These are phyloP conservation scores for Carposina sasakii DNA, from an alignment of 1,140 invertebrate species.

Conservation along the genomic window DNA sequence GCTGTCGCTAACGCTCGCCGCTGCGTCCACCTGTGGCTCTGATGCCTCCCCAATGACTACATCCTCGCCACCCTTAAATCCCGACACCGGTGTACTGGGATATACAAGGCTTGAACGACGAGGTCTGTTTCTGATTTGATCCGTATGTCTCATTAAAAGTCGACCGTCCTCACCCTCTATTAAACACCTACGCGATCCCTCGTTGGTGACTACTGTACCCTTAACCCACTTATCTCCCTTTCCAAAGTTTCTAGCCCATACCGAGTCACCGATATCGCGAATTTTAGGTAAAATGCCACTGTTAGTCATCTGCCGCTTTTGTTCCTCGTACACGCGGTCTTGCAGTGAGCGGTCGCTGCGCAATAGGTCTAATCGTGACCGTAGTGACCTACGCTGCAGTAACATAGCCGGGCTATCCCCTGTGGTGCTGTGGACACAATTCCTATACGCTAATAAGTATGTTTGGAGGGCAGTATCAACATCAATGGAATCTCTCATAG, in stretches of 20 bases:
- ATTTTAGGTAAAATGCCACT: background rate
- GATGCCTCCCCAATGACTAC: background rate
- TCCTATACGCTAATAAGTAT: too few relatives aligned
- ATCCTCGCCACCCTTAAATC: background rate
- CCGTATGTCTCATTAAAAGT: constrained; percentile 1
- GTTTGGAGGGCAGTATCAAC: too few relatives aligned
- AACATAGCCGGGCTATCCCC: too few relatives aligned
- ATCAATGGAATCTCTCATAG: too few relatives aligned
- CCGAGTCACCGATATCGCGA: background rate
- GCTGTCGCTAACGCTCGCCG: background rate
- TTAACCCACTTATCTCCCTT: background rate
- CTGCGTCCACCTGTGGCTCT: background rate
- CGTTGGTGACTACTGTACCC: background rate
- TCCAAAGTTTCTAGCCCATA: background rate
- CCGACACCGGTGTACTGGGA: background rate
- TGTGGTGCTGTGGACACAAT: too few relatives aligned
- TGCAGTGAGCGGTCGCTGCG: too few relatives aligned
- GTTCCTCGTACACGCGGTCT: background rate
- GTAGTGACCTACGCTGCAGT: too few relatives aligned
- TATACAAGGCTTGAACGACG: background rate
- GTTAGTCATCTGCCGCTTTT: background rate
- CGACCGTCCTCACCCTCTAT: background rate
- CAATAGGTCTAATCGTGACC: too few relatives aligned
- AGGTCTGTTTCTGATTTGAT: constrained; percentile 5
- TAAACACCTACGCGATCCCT: background rate